These are phyloP conservation scores for Acrobasis repandana DNA, from an alignment of 2,888 invertebrate genomes.

Conservation along the genomic window DNA sequence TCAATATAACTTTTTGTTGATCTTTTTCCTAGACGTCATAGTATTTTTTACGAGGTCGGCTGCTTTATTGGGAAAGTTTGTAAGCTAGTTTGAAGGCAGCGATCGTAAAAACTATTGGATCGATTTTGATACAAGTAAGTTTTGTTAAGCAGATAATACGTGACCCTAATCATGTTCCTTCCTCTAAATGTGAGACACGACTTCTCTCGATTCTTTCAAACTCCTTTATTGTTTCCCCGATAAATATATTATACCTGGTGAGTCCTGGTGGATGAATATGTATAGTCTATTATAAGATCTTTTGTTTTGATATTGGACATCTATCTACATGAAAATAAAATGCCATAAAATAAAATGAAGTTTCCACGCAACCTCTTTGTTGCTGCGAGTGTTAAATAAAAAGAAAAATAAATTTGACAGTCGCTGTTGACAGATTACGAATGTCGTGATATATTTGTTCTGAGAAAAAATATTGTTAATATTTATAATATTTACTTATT, in stretches of 20 bases:
- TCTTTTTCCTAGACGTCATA: constrained; percentile 18
- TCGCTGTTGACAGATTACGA: no score
- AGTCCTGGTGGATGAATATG: neutral
- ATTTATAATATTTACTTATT: no score
- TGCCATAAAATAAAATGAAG: no score
- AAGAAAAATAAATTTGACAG: no score
- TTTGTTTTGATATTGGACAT: no score
- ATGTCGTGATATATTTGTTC: no score
- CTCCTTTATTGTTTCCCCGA: neutral
- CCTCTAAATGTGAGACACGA: neutral
- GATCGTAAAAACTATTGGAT: constrained; percentile 30
- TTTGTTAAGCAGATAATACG: constrained; percentile 12
- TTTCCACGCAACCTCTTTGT: no score
- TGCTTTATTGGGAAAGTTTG: constrained; percentile 33
- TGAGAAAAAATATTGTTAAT: no score
- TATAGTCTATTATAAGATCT: neutral
- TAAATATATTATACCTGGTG: neutral
- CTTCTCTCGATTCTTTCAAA: neutral
- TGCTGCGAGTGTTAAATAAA: no score
- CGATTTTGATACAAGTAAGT: constrained; percentile 27
- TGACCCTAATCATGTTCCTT: constrained; percentile 8
- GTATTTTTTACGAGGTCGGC: constrained; percentile 26
- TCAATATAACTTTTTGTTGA: constrained; percentile 17
- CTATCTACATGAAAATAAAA: neutral
- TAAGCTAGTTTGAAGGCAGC: constrained; percentile 27